Evolutionary conservation across 1,140 invertebrate genomes (phyloP).

Genomic region (Papilio polytes): DNA sequence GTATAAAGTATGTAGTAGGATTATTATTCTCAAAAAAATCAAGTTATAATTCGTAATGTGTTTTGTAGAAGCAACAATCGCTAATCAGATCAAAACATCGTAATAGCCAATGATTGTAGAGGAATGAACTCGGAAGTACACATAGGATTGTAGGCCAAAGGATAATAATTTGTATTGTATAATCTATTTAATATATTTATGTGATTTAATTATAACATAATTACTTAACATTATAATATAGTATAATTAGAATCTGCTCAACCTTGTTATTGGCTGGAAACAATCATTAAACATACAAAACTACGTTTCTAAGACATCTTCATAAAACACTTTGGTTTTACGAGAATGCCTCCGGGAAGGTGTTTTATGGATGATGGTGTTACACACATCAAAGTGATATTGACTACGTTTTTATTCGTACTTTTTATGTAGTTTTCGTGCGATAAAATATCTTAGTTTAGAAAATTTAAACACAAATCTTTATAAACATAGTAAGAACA

Average conservation of each 20-base stretch:
- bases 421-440: constrained; percentile 20
- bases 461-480: constrained; percentile 2
- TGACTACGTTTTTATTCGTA: constrained; percentile 6
- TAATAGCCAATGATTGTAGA: too few relatives aligned
- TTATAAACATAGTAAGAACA: background rate
- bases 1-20: too few relatives aligned
- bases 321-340: constrained; percentile 36
- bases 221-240: background rate
- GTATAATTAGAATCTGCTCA: constrained; percentile 21
- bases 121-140: too few relatives aligned
- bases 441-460: constrained; percentile 2
- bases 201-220: too few relatives aligned
- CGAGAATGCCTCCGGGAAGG: constrained; percentile 23
- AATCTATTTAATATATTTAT: too few relatives aligned
- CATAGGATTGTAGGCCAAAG: too few relatives aligned
- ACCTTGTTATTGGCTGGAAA: constrained; percentile 17
- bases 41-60: too few relatives aligned
- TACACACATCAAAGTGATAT: constrained; percentile 34
- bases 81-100: too few relatives aligned
- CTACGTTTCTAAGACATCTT: constrained; percentile 21
- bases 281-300: constrained; percentile 28
- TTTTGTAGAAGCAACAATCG: too few relatives aligned
- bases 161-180: too few relatives aligned
- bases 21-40: too few relatives aligned
- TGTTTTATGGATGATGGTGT: constrained; percentile 27